Conservation (phyloP, 2,113 vertebrate genomes). For the Elephantulus edwardii region DNA sequence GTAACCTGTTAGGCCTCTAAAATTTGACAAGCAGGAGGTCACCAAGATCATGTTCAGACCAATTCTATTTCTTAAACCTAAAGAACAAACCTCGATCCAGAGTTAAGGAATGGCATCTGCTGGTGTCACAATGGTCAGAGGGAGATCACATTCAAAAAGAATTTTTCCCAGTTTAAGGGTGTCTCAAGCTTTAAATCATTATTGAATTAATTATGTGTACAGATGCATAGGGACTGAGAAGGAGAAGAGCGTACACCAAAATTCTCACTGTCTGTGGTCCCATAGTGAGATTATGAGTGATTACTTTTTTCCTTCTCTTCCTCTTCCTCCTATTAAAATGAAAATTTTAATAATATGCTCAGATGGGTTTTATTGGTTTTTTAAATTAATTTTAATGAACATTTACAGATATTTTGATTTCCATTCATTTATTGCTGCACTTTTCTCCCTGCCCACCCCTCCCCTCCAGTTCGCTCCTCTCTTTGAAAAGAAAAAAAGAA, state of each 20-base stretch:
- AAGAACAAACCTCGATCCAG: not conserved
- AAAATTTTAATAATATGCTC: not conserved
- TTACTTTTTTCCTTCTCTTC: not conserved
- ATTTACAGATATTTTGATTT: no score
- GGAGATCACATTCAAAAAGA: not conserved
- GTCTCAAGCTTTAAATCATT: conserved; percentile 19
- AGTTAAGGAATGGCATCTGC: not conserved
- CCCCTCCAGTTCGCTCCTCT: no score
- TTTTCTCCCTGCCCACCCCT: no score
- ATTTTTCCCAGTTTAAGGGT: not conserved
- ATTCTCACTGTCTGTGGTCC: not conserved
- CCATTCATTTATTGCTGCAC: no score
- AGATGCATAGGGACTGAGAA: not conserved
- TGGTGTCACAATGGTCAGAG: not conserved
- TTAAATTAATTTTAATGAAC: no score
- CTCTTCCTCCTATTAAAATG: not conserved
- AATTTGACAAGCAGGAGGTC: not conserved
- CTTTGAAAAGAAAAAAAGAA: no score
- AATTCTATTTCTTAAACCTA: not conserved
- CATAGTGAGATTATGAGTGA: not conserved
- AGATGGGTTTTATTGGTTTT: no score
- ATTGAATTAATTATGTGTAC: not conserved
- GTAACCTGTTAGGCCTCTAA: no score
- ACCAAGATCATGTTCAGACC: not conserved
- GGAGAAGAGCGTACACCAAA: not conserved